phyloP scores from a whole-genome alignment of 2,888 invertebrate genomes.

The Axea sp. region DNA sequence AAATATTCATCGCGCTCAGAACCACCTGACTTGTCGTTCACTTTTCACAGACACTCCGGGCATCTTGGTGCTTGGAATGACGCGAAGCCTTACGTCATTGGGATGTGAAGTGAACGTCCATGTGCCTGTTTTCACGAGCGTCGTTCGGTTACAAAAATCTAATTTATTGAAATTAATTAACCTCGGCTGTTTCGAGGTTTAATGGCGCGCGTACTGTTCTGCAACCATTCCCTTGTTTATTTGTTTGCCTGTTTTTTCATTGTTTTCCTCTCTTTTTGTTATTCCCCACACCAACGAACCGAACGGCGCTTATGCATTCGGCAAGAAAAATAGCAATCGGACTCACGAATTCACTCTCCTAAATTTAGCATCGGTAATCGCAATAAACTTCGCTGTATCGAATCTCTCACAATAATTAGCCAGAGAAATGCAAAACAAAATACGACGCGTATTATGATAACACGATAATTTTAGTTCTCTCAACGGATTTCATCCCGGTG shows the following conservation, averaged over 20 bases:
- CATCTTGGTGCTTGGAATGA: constrained; percentile 14
- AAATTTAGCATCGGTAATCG: too few species aligned
- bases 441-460: constrained; percentile 5
- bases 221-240: too few species aligned
- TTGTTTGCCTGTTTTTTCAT: too few species aligned
- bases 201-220: too few species aligned
- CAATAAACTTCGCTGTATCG: too few species aligned
- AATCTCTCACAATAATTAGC: constrained; percentile 18
- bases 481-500: constrained; percentile 2
- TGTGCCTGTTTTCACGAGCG: constrained; percentile 33
- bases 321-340: too few species aligned
- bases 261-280: too few species aligned
- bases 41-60: constrained; percentile 19
- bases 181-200: background rate
- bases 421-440: constrained; percentile 15
- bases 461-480: constrained; percentile 21
- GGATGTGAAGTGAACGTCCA: constrained; percentile 40
- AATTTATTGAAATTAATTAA: constrained; percentile 8
- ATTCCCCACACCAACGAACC: too few species aligned
- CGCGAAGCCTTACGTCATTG: constrained; percentile 35
- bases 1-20: constrained; percentile 29
- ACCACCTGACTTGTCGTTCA: constrained; percentile 7
- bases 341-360: too few species aligned
- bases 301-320: too few species aligned
- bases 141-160: constrained; percentile 16